A percentile compares a stretch with the other conserved stretches of the same genome.
phyloP scores from a whole-genome alignment of 1,140 invertebrate species.

The Bombus confusus region DNA sequence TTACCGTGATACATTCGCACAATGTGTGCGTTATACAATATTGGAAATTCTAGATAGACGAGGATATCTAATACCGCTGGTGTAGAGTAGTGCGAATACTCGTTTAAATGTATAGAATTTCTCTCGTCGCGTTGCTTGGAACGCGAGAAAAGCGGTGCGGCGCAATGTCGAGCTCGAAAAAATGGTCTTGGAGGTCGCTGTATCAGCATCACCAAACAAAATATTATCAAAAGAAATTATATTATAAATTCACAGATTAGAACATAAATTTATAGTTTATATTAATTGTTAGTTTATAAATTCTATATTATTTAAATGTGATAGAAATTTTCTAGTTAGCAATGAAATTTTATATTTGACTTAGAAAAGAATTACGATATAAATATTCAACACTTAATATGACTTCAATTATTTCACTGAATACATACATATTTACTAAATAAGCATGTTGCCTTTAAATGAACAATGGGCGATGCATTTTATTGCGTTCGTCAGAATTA shows the following conservation, averaged over 20 bases:
- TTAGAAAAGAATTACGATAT: no score
- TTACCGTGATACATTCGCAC: not conserved
- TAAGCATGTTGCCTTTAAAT: not conserved
- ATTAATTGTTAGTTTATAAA: not conserved
- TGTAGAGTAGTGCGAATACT: slow-evolving; percentile 25
- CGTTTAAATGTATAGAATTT: slow-evolving; percentile 54
- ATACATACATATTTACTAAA: not conserved
- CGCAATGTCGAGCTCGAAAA: not conserved
- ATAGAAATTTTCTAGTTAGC: not conserved
- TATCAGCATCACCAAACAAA: not conserved
- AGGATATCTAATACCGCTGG: slow-evolving; percentile 27
- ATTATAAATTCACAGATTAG: not conserved
- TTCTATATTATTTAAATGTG: no score
- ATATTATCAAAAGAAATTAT: not conserved
- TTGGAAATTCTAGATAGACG: slow-evolving; percentile 51
- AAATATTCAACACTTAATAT: no score
- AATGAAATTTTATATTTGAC: no score
- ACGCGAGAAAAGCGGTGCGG: slow-evolving; percentile 28
- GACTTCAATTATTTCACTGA: not conserved
- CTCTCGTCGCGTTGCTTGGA: slow-evolving; percentile 27
- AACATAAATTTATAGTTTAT: not conserved
- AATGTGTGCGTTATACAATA: slow-evolving; percentile 43
- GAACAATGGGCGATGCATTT: not conserved
- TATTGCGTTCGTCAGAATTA: not conserved
- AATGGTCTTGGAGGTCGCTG: slow-evolving; percentile 24